These are phyloP conservation scores for Trichonephila clavata DNA, from an alignment of 1,140 invertebrate species.

Conservation along the genomic window DNA sequence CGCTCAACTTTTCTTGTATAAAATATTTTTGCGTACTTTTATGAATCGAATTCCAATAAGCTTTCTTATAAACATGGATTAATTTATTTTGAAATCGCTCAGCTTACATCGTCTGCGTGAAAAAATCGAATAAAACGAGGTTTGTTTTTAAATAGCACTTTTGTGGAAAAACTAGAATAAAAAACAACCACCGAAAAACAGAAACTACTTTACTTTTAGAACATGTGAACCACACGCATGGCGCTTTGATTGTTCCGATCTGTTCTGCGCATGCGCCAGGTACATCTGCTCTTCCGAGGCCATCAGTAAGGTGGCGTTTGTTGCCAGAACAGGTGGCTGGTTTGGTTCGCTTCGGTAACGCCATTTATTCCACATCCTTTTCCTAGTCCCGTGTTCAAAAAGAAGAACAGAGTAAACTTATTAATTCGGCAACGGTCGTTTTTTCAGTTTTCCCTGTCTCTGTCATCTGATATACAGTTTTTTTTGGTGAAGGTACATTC, in stretches of 20 bases:
- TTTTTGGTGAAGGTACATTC: neutral
- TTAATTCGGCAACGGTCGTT: slow-evolving; percentile 42
- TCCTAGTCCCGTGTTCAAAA: neutral
- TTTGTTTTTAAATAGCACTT: neutral
- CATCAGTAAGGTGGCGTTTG: slow-evolving; percentile 53
- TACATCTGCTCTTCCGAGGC: slow-evolving; percentile 41
- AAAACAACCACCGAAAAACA: neutral
- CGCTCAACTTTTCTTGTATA: too few relatives aligned
- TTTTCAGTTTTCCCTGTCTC: slow-evolving; percentile 15
- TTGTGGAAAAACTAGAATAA: neutral
- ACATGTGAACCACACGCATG: neutral
- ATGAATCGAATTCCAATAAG: too few relatives aligned
- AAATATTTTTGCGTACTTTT: too few relatives aligned
- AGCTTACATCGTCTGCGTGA: too few relatives aligned
- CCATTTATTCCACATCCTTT: slow-evolving; percentile 33
- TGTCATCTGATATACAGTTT: neutral
- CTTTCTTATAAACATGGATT: too few relatives aligned
- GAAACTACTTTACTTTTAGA: neutral
- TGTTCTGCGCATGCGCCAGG: slow-evolving; percentile 55
- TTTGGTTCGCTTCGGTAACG: slow-evolving; percentile 30
- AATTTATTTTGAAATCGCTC: too few relatives aligned
- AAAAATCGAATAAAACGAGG: too few relatives aligned
- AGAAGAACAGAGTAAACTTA: slow-evolving; percentile 39
- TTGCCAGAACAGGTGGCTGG: slow-evolving; percentile 58
- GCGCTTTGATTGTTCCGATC: slow-evolving; percentile 9